phyloP scores from a whole-genome alignment of 2,113 vertebrate species.

The Geococcyx californianus region DNA sequence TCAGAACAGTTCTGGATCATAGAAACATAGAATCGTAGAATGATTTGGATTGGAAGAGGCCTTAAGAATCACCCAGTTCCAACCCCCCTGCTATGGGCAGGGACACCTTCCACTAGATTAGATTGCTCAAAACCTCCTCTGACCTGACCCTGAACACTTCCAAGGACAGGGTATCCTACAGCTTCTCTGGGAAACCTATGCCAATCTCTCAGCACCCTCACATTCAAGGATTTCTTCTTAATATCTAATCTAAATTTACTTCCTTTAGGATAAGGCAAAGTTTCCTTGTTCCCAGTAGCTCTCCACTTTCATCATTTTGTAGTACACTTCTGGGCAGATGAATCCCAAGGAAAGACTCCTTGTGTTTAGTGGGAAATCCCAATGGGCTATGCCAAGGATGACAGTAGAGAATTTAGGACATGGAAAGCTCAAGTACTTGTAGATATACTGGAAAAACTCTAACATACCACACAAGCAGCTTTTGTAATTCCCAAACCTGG shows the following conservation, averaged over 20 bases:
- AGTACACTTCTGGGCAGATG: background rate
- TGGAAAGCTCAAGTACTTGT: constrained; percentile 24
- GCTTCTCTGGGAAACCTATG: accelerated
- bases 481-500: constrained; percentile 69
- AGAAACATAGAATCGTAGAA: background rate
- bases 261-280: background rate
- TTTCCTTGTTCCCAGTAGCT: background rate
- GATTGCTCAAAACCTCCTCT: background rate
- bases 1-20: background rate
- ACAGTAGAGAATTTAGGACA: constrained; percentile 19
- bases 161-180: background rate
- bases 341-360: background rate
- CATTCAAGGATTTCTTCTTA: background rate
- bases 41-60: background rate
- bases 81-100: accelerated
- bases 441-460: constrained; percentile 50
- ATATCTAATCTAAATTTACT: background rate
- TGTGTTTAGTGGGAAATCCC: constrained; percentile 31
- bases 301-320: background rate
- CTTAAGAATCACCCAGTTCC: accelerated
- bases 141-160: background rate
- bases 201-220: background rate
- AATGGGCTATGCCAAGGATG: background rate
- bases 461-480: constrained; percentile 73
- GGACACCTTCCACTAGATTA: background rate